A percentile compares a stretch with the other conserved stretches of the same genome.
Evolutionary conservation across 2,888 invertebrate genomes (phyloP).

Genomic region (Eupithecia subumbrata): DNA sequence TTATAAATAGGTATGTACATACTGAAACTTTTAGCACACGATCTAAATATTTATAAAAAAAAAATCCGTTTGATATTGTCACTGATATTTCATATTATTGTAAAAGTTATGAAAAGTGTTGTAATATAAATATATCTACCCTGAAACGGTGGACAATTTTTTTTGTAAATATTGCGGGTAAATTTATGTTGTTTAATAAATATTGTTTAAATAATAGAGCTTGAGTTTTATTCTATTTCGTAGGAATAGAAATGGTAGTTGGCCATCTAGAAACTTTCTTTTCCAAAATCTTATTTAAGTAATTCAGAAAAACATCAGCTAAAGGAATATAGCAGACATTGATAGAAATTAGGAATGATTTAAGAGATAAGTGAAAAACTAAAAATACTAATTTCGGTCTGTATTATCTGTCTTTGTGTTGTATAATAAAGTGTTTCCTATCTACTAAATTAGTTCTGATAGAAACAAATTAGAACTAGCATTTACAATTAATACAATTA

Average conservation of each 20-base stretch:
- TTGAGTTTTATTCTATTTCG: background rate
- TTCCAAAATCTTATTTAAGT: background rate
- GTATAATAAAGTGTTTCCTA: no score
- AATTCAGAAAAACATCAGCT: no score
- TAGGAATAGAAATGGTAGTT: background rate
- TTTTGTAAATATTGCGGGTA: conserved; percentile 18
- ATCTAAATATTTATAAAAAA: no score
- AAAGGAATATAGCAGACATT: background rate
- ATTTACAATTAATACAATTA: no score
- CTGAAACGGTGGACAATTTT: background rate
- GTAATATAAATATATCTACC: background rate
- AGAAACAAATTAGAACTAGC: no score
- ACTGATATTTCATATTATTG: background rate
- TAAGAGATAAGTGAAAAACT: background rate
- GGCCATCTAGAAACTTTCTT: background rate
- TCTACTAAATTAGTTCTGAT: no score
- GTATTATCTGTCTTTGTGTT: no score
- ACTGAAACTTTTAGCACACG: no score
- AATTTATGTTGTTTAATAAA: conserved; percentile 17
- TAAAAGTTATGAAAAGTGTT: background rate
- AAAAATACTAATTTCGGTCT: no score
- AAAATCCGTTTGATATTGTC: no score
- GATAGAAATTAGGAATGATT: background rate
- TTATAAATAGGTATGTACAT: no score
- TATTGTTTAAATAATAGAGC: conserved; percentile 3